These are phyloP conservation scores for Rhopalosiphum nymphaeae DNA, from an alignment of 2,888 invertebrate species.

Conservation along the genomic window DNA sequence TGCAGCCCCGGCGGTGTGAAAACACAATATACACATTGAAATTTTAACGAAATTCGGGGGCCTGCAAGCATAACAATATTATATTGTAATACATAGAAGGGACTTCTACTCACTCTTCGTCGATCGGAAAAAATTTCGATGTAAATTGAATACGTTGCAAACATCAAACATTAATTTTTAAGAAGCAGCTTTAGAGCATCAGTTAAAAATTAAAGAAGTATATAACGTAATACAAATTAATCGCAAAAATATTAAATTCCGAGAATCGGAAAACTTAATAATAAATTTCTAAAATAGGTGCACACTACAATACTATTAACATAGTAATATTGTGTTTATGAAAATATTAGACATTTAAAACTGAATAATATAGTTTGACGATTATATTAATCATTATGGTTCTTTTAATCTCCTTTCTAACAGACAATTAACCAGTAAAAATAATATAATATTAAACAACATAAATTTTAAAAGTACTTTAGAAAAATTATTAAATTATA, in stretches of 20 bases:
- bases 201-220: background rate
- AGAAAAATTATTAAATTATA: background rate
- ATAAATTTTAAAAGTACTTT: background rate
- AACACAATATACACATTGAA: constrained; percentile 31
- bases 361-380: background rate
- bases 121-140: background rate
- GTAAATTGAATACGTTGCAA: background rate
- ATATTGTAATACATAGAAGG: background rate
- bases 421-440: background rate
- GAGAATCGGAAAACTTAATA: background rate
- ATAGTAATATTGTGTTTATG: background rate
- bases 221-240: background rate
- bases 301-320: background rate
- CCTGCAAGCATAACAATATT: background rate
- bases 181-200: background rate
- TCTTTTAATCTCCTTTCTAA: background rate
- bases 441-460: background rate
- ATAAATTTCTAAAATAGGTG: background rate
- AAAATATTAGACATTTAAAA: background rate
- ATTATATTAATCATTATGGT: background rate
- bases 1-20: constrained; percentile 31
- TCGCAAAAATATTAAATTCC: background rate
- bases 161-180: background rate
- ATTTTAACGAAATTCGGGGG: constrained; percentile 54
- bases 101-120: background rate